Percentiles rank a stretch among this genome's conserved stretches.
Conservation (phyloP, 2,797 vertebrate genomes). For the Enteromius radiatus region DNA sequence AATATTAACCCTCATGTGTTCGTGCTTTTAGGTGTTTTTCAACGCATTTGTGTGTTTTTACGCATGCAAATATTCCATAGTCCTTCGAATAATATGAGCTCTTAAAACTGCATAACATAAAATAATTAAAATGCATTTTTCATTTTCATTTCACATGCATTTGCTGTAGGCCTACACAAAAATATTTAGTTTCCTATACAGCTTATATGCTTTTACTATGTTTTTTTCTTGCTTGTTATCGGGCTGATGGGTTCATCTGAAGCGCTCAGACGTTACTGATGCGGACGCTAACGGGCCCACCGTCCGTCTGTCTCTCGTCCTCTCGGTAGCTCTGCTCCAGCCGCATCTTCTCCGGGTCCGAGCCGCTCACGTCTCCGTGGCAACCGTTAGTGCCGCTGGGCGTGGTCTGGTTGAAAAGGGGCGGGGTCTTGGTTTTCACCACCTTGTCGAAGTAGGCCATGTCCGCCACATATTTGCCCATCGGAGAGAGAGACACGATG, state of each 20-base stretch:
- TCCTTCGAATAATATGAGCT: neutral
- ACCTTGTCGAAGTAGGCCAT: constrained; percentile 94
- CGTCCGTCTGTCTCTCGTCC: constrained; percentile 65
- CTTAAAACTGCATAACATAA: neutral
- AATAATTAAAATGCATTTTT: neutral
- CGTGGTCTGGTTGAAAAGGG: constrained; percentile 79
- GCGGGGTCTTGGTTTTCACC: constrained; percentile 77
- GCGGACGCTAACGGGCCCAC: constrained; percentile 82
- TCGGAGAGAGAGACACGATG: constrained; percentile 89
- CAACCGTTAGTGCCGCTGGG: constrained; percentile 61
- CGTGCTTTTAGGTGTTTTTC: neutral
- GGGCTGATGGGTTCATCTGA: neutral
- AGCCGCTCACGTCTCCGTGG: constrained; percentile 68
- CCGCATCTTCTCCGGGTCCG: constrained; percentile 87
- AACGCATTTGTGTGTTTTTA: neutral
- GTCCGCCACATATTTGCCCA: constrained; percentile 93
- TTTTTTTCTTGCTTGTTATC: neutral
- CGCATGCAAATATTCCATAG: neutral
- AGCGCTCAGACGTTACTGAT: constrained; percentile 81
- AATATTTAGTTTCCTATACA: neutral
- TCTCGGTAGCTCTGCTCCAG: constrained; percentile 88
- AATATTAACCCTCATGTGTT: neutral
- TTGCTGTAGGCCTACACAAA: neutral
- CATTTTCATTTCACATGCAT: neutral
- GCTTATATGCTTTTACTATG: neutral